Evolutionary conservation across 2,113 vertebrate genomes (phyloP).

Genomic region (Pterocles gutturalis): DNA sequence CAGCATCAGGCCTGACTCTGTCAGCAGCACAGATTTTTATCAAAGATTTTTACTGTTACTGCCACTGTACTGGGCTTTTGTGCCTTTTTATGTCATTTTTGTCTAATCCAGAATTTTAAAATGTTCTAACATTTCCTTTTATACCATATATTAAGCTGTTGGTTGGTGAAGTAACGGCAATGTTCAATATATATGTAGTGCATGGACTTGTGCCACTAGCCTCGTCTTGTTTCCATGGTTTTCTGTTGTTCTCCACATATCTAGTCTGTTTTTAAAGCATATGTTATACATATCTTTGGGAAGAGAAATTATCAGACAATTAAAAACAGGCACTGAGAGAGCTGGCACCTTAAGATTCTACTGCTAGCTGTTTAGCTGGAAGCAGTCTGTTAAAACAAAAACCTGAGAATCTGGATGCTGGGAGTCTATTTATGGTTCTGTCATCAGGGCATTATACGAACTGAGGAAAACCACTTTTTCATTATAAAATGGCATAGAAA

Average conservation of each 20-base stretch:
- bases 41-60: not conserved
- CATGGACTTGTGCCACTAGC: constrained; percentile 46
- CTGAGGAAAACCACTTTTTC: not conserved
- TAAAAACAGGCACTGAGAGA: not conserved
- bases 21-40: constrained; percentile 47
- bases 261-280: not conserved
- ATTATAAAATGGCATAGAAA: not conserved
- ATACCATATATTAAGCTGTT: constrained; percentile 15
- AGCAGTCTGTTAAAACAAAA: not conserved
- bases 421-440: not conserved
- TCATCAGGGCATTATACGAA: not conserved
- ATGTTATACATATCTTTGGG: not conserved
- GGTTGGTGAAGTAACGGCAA: constrained; percentile 6
- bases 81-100: not conserved
- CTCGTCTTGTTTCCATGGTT: constrained; percentile 64
- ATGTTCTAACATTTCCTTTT: constrained; percentile 21
- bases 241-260: constrained; percentile 29
- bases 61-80: not conserved
- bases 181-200: constrained; percentile 7
- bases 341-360: not conserved
- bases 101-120: not conserved
- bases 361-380: not conserved
- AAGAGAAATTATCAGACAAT: not conserved
- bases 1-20: not conserved
- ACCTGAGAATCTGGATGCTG: not conserved